Evolutionary conservation across 2,797 vertebrate species (phyloP), one percentile per base, ranked within the genome.

Genomic region (Crypturellus tataupa): DNA sequence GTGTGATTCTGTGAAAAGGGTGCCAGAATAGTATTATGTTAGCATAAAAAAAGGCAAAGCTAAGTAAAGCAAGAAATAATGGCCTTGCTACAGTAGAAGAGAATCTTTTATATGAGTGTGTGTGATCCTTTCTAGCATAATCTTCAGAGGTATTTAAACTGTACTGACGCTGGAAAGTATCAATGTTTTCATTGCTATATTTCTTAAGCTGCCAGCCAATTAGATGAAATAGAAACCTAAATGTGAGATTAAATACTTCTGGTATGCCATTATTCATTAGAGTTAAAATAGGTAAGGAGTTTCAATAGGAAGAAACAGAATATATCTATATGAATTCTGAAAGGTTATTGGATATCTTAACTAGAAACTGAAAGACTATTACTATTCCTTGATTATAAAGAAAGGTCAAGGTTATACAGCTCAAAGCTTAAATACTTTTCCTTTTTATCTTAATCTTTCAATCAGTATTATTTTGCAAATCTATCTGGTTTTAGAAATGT

Each of bases 361-460:
- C 42, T 2, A 65, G 37, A 81, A 90, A 72, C 8, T 44, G 9
- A 76, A 89, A 27, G 17, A 33, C 3, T 76, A 20, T 40, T 84
- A n/a, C 65, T 63, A 77, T 6, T 80, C 3, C 7, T 85, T 64
- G 62, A 70, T 85, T 64, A 40, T 15, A 77, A 70, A 85, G 63
- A 78, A 29, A 79, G 9, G 3, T 51, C n/a, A 87, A 59, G 15
- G 5, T 77, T 87, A 46, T 37, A 39, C 4, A 91, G 40, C 2
- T 49, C 31, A 64, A 93, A 88, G 31, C 23, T 75, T 39, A 86
- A 94, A 80, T 88, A 16, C 10, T 49, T 77, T 81, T 40, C 20
- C 12, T 46, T 64, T 83, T 85, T 12, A 2, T 84, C 14, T 72
- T 15, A 80, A 2, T 46, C n/a, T 27, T 21, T 39, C 65, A 20